phyloP scores from a whole-genome alignment of 1,140 invertebrate species.

The Cecropterus lyciades region DNA sequence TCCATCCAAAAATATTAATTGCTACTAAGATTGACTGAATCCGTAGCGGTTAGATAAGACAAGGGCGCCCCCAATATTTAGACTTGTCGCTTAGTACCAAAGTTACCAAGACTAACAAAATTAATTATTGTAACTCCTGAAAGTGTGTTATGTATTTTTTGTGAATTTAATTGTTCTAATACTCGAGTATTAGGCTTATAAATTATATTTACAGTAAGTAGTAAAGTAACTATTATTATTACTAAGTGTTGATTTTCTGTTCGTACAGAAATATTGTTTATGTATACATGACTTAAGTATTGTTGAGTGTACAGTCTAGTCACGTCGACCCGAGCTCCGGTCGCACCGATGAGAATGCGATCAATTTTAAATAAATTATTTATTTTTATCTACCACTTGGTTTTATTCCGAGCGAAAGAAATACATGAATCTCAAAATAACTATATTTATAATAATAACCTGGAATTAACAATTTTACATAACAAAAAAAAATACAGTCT shows the following conservation, averaged over 20 bases:
- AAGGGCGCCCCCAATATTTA: constrained; percentile 45
- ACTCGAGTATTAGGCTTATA: constrained; percentile 82
- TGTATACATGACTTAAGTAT: constrained; percentile 70
- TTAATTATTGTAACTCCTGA: constrained; percentile 67
- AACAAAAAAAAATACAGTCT: constrained; percentile 84
- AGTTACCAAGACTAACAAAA: constrained; percentile 74
- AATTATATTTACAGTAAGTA: constrained; percentile 80
- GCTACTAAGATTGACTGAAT: constrained; percentile 45
- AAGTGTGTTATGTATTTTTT: constrained; percentile 78
- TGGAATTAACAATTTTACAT: constrained; percentile 79
- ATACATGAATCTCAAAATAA: constrained; percentile 75
- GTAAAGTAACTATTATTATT: constrained; percentile 75
- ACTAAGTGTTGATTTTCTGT: constrained; percentile 82
- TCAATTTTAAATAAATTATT: constrained; percentile 79
- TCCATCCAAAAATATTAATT: constrained; percentile 1
- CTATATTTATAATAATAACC: constrained; percentile 74
- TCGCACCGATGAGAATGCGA: constrained; percentile 63
- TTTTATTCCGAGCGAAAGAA: constrained; percentile 56
- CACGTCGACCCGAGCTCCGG: constrained; percentile 78
- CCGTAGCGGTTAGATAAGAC: constrained; percentile 46
- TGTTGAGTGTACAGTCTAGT: constrained; percentile 83
- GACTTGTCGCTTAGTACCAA: constrained; percentile 62
- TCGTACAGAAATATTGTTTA: constrained; percentile 80
- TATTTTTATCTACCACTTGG: constrained; percentile 68
- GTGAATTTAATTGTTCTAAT: constrained; percentile 80